These are phyloP conservation scores for Aptenodytes forsteri DNA, from an alignment of 2,113 vertebrate species.

Conservation along the genomic window DNA sequence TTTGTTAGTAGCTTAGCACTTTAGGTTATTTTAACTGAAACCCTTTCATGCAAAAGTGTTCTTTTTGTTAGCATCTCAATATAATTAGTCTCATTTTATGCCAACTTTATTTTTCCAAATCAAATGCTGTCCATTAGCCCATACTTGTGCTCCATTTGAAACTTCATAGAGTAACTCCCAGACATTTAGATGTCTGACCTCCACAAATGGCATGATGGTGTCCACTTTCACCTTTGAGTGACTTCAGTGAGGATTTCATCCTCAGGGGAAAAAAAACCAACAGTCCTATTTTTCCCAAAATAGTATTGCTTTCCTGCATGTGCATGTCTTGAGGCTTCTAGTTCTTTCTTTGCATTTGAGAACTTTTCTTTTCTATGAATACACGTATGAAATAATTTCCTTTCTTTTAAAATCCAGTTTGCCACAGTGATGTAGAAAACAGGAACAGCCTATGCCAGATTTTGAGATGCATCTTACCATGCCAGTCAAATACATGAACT, in stretches of 20 bases:
- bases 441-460: not conserved
- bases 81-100: not conserved
- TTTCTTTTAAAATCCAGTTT: not conserved
- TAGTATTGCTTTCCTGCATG: not conserved
- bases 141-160: not conserved
- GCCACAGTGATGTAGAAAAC: not conserved
- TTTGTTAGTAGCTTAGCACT: not conserved
- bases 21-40: not conserved
- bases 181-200: not conserved
- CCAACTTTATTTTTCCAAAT: not conserved
- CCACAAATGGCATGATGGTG: not conserved
- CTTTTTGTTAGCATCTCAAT: not conserved
- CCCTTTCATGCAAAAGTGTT: not conserved
- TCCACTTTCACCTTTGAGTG: not conserved
- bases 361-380: not conserved
- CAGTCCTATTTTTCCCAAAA: not conserved
- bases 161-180: not conserved
- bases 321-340: not conserved
- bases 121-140: not conserved
- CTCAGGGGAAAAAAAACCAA: fast-evolving
- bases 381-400: not conserved
- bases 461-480: not conserved
- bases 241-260: not conserved
- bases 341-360: not conserved
- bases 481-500: not conserved